Evolutionary conservation across 1,140 invertebrate genomes (phyloP).

Genomic region (Bombus terrestris): DNA sequence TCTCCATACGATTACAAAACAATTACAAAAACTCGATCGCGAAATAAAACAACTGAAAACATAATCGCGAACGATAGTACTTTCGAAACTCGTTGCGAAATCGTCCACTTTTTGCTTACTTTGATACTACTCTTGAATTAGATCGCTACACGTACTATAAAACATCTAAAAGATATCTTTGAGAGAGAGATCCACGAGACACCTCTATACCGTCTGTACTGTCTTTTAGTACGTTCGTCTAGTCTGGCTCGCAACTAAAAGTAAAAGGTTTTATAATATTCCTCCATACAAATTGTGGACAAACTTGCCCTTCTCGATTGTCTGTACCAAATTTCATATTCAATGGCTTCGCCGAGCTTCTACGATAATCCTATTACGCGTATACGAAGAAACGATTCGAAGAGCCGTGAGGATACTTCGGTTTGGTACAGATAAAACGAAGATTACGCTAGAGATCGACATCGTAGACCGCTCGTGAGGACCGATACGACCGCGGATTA

Average conservation of each 20-base stretch:
- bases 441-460: conserved; percentile 33
- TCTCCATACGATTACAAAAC: neutral
- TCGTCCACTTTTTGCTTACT: neutral
- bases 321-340: neutral
- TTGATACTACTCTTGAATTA: neutral
- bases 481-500: conserved; percentile 49
- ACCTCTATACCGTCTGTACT: too few species aligned
- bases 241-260: too few species aligned
- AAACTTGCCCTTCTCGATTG: too few species aligned
- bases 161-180: too few species aligned
- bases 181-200: too few species aligned
- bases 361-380: conserved; percentile 17
- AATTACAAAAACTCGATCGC: neutral
- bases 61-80: neutral
- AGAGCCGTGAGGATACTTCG: neutral
- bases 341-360: neutral
- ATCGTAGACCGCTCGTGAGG: conserved; percentile 38
- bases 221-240: too few species aligned
- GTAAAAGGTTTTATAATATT: too few species aligned
- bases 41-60: neutral
- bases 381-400: neutral
- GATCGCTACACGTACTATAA: too few species aligned
- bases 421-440: conserved; percentile 32
- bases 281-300: too few species aligned
- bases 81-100: neutral